Conservation (phyloP, 1,140 invertebrate species). For the Papilio polyxenes region DNA sequence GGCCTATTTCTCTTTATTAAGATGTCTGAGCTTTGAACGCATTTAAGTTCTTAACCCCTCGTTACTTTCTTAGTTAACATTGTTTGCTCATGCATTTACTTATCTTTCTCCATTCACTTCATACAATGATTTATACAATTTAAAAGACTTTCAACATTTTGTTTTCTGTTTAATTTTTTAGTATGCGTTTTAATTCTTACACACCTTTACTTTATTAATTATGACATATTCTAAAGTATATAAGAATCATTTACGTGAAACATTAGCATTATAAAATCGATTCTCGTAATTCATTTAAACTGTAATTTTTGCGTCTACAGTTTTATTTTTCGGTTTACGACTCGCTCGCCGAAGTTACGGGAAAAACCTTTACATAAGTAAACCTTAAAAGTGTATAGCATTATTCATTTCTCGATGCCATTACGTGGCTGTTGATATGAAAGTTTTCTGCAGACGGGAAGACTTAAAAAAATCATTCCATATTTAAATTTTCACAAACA, state of each 20-base stretch:
- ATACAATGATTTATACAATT: background rate
- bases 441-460: background rate
- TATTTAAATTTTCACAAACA: background rate
- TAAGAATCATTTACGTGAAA: background rate
- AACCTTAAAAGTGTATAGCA: background rate
- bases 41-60: constrained; percentile 3
- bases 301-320: background rate
- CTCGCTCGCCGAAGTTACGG: background rate
- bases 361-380: background rate
- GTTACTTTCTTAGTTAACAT: background rate
- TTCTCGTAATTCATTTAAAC: background rate
- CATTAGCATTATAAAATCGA: background rate
- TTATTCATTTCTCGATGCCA: background rate
- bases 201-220: too few relatives aligned
- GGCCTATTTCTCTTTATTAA: background rate
- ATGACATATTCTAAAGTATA: too few relatives aligned
- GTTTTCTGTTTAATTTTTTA: background rate
- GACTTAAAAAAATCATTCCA: background rate
- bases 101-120: background rate
- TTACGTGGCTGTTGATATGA: background rate
- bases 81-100: background rate
- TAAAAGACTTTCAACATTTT: background rate
- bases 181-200: too few relatives aligned
- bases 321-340: background rate
- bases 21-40: constrained; percentile 1